Conservation (phyloP, 2,113 vertebrate species). For the Spheniscus mendiculus region DNA sequence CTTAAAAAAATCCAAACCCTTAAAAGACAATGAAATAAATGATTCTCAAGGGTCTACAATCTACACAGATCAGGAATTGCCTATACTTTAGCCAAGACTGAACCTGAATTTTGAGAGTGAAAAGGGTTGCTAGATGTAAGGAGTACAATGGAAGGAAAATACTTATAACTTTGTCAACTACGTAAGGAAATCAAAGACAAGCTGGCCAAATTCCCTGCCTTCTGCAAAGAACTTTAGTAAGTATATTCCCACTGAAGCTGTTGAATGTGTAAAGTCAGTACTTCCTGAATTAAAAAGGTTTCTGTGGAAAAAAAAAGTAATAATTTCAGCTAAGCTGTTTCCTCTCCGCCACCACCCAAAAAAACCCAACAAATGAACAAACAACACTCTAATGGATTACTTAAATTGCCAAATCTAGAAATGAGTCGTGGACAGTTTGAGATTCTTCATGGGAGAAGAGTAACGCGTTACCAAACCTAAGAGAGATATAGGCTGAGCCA, state of each 20-base stretch:
- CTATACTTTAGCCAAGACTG: not conserved
- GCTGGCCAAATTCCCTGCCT: not conserved
- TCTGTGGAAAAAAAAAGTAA: not conserved
- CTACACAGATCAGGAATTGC: not conserved
- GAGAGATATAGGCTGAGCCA: not conserved
- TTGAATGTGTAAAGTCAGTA: not conserved
- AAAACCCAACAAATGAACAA: not conserved
- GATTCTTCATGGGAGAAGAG: not conserved
- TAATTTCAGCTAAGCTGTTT: not conserved
- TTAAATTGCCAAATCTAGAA: not conserved
- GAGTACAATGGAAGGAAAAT: not conserved
- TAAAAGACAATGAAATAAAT: not conserved
- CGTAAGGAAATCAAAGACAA: not conserved
- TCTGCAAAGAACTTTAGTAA: not conserved
- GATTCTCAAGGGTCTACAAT: accelerated
- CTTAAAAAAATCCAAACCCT: not conserved
- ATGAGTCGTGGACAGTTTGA: not conserved
- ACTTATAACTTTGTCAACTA: not conserved
- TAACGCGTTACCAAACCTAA: not conserved
- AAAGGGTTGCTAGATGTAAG: not conserved
- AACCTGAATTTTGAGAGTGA: not conserved
- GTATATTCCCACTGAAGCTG: not conserved
- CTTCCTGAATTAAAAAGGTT: not conserved
- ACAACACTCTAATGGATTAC: not conserved
- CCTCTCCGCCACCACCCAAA: accelerated